A percentile compares a stretch with the other conserved stretches of the same genome.
Evolutionary conservation across 2,797 vertebrate genomes (phyloP).

Genomic region (Alcedo atthis): DNA sequence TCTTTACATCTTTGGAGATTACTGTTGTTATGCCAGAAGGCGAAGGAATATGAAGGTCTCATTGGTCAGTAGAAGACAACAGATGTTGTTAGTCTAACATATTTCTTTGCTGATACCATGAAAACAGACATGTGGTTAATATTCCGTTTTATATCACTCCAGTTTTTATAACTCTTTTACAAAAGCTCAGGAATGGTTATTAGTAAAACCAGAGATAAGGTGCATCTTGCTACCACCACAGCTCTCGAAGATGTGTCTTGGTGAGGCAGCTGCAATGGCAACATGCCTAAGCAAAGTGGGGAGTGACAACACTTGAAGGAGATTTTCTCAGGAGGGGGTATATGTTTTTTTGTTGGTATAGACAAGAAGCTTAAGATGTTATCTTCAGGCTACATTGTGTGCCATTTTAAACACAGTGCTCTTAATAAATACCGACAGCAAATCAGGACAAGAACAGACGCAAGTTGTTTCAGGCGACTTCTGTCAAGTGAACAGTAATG

Average conservation of each 20-base stretch:
- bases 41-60: not conserved
- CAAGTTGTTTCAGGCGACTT: slow-evolving; percentile 75
- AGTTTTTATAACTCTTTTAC: not conserved
- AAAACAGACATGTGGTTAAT: not conserved
- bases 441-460: slow-evolving; percentile 73
- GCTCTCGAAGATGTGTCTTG: not conserved
- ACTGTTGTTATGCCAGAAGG: not conserved
- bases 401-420: slow-evolving; percentile 69
- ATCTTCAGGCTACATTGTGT: slow-evolving; percentile 68
- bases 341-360: slow-evolving; percentile 47
- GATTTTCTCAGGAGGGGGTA: not conserved
- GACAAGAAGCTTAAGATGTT: slow-evolving; percentile 66
- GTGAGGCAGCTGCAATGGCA: not conserved
- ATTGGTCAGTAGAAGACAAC: not conserved
- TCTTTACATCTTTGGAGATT: not conserved
- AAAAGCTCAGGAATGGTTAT: not conserved
- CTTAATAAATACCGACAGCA: slow-evolving; percentile 76
- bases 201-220: not conserved
- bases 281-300: not conserved
- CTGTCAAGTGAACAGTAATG: slow-evolving; percentile 76
- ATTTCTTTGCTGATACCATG: not conserved
- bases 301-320: not conserved
- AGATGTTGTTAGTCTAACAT: not conserved
- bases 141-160: not conserved
- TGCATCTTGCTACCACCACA: not conserved